Evolutionary conservation across 2,113 vertebrate species (phyloP).

Genomic region (Euleptes europaea): DNA sequence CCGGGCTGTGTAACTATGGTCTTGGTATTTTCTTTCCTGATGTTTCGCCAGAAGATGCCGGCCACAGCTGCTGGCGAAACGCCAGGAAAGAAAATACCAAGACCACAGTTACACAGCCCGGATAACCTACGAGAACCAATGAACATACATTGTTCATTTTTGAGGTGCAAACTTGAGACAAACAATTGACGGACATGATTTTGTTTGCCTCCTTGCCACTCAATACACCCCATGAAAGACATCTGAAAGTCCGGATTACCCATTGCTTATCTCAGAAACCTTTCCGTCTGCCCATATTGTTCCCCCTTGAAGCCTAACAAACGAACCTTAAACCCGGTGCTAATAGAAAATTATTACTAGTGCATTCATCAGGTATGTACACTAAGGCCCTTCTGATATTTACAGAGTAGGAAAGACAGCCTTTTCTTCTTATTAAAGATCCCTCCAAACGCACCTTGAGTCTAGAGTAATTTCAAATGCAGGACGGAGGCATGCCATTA

Average conservation of each 20-base stretch:
- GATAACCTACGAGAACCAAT: too few relatives aligned
- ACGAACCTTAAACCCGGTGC: not conserved
- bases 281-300: not conserved
- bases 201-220: not conserved
- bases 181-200: not conserved
- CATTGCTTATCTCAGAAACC: not conserved
- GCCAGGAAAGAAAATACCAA: too few relatives aligned
- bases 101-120: too few relatives aligned
- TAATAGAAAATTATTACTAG: not conserved
- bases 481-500: not conserved
- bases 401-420: not conserved
- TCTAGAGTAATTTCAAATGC: not conserved
- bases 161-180: too few relatives aligned
- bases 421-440: constrained; percentile 3
- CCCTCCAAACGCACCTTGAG: not conserved
- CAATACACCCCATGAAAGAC: not conserved
- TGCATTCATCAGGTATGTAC: not conserved
- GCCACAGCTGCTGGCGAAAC: too few relatives aligned
- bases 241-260: not conserved
- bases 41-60: too few relatives aligned
- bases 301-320: not conserved
- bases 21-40: too few relatives aligned
- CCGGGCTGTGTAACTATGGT: too few relatives aligned
- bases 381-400: not conserved
- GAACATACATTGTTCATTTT: not conserved